These are phyloP conservation scores for Bombus balteatus DNA, from an alignment of 1,140 invertebrate species.

Conservation along the genomic window DNA sequence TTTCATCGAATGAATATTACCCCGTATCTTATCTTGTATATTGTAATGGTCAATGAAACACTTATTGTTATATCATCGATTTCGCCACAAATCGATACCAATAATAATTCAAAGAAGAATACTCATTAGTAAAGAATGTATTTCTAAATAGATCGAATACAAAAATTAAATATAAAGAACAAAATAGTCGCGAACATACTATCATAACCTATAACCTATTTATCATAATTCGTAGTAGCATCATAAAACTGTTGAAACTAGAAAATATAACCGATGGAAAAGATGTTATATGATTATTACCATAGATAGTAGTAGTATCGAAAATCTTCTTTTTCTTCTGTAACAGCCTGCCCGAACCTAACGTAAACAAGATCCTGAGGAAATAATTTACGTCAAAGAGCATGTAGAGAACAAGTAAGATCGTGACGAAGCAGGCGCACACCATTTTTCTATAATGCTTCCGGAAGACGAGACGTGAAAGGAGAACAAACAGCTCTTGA, in stretches of 20 bases:
- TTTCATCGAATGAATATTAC: too few relatives aligned
- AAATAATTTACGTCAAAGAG: slow-evolving; percentile 92
- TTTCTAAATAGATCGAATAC: neutral
- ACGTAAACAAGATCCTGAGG: slow-evolving; percentile 85
- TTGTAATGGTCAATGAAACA: too few relatives aligned
- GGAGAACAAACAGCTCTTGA: slow-evolving; percentile 11
- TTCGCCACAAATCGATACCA: too few relatives aligned
- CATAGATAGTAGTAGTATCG: slow-evolving; percentile 88
- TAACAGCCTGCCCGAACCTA: slow-evolving; percentile 86
- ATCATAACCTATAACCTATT: neutral
- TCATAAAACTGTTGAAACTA: neutral
- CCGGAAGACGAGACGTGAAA: neutral
- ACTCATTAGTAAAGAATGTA: neutral
- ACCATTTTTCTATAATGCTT: slow-evolving; percentile 67
- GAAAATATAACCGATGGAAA: neutral
- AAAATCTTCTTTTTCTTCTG: slow-evolving; percentile 87
- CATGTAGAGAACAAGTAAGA: slow-evolving; percentile 87
- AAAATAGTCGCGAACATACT: neutral
- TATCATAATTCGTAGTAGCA: neutral
- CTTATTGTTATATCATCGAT: too few relatives aligned
- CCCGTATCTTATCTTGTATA: too few relatives aligned
- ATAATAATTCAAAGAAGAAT: too few relatives aligned
- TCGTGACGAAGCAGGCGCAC: slow-evolving; percentile 73
- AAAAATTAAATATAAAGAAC: neutral
- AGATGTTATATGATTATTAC: slow-evolving; percentile 78